Evolutionary conservation across 2,888 invertebrate genomes (phyloP).

Genomic region (Elysia crispata): DNA sequence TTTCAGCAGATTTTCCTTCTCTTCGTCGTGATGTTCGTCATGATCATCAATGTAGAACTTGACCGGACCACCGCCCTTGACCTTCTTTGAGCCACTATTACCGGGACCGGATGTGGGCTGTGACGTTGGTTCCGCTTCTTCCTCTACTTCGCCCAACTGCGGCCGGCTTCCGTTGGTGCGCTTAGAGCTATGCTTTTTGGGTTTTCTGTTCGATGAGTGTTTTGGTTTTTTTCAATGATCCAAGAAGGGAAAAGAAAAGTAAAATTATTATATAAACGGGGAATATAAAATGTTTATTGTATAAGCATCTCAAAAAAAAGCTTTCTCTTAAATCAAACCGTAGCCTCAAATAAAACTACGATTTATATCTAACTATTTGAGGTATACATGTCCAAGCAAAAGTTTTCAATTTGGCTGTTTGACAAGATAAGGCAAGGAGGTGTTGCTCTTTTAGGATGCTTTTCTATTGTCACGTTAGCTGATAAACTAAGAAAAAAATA

Average conservation of each 20-base stretch:
- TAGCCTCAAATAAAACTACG: no score
- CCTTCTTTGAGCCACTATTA: slow-evolving; percentile 50
- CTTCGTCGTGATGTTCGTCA: slow-evolving; percentile 52
- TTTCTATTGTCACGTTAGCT: no score
- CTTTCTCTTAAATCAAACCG: no score
- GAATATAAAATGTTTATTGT: no score
- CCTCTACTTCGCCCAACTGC: slow-evolving; percentile 39
- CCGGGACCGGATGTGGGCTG: no score
- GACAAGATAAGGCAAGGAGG: no score
- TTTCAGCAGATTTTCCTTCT: slow-evolving; percentile 60
- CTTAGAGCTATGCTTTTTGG: slow-evolving; percentile 50
- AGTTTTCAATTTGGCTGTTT: no score
- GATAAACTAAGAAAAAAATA: no score
- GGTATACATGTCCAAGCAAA: no score
- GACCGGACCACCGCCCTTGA: slow-evolving; percentile 51
- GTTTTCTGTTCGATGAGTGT: slow-evolving; percentile 41
- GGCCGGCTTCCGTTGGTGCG: slow-evolving; percentile 46
- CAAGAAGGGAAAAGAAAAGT: background rate
- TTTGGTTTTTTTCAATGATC: background rate
- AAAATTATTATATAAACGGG: background rate
- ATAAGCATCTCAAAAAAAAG: no score
- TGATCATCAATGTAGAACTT: slow-evolving; percentile 70
- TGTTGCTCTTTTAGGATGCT: no score
- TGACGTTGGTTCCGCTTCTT: slow-evolving; percentile 24
- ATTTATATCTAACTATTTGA: no score